Evolutionary conservation across 2,888 invertebrate genomes (phyloP), one percentile per base, ranked within the genome.

Genomic region (Trissoscelio sp.): DNA sequence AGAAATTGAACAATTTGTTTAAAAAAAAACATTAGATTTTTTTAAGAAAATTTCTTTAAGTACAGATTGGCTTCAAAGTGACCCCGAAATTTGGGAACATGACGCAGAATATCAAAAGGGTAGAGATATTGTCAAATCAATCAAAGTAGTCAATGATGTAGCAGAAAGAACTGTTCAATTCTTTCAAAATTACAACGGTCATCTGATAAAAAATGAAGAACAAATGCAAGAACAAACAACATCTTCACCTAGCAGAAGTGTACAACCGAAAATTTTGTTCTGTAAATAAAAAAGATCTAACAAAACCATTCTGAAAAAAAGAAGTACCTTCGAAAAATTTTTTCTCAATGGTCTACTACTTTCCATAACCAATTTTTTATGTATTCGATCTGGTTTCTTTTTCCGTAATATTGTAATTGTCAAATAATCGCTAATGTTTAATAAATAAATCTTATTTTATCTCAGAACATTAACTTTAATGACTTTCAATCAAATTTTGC

Each of bases 1-100:
- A 60, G 24, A 12, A 44, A 60, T 60, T 60, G 60, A 60, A 60
- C 60, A 60, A 44, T 60, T 60, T 28, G n/a, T 60, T 42, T 60
- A 18, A 12, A 22, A 18, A 60, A 42, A 60, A 60, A 60, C 60
- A 14, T 60, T 60, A 60, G 14, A 60, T 42, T 60, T 60, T 60
- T 60, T 39, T 12, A 12, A 60, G 28, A 60, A 60, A 60, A 39
- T 60, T 42, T 14, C 16, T 39, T 58, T 58, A 37, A 58, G 37
- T 58, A 42, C 37, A 39, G 18, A 58, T 42, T 60, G 60, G 60
- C 24, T 60, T 12, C 2, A 60, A 22, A 9, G 16, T 11, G 60
- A 60, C 24, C 28, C 60, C 16, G 12, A 39, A 24, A 60, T 22
- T 20, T 60, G 60, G 42, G 42, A 42, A 60, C 12, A 24, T 42